phyloP scores from a whole-genome alignment of 2,113 vertebrate species.

The Orthonyx spaldingii region DNA sequence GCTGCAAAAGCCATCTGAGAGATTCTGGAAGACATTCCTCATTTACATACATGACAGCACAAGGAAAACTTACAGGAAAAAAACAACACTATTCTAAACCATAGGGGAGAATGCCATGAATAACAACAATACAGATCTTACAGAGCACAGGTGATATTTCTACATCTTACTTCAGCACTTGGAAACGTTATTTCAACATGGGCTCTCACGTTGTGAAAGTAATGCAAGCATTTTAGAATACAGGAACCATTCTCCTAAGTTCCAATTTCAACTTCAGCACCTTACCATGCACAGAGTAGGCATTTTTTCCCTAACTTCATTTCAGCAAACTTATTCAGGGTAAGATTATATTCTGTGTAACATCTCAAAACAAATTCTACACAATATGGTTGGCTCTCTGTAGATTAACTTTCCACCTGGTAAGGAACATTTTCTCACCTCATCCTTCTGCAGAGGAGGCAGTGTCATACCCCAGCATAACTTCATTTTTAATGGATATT shows the following conservation, averaged over 20 bases:
- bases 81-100: neutral
- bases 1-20: neutral
- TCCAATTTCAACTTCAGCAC: neutral
- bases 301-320: neutral
- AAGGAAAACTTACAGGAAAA: neutral
- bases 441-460: neutral
- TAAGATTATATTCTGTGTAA: neutral
- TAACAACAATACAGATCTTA: neutral
- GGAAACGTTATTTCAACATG: neutral
- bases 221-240: neutral
- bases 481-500: neutral
- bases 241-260: neutral
- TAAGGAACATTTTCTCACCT: neutral
- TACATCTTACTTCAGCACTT: neutral
- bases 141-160: neutral
- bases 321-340: neutral
- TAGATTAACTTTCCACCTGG: neutral
- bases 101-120: neutral
- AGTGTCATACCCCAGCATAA: neutral
- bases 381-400: neutral
- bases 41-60: neutral
- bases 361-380: neutral
- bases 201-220: neutral
- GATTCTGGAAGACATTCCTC: neutral
- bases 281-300: neutral